Evolutionary conservation across 2,888 invertebrate genomes (phyloP).

Genomic region (Germaria angustata): DNA sequence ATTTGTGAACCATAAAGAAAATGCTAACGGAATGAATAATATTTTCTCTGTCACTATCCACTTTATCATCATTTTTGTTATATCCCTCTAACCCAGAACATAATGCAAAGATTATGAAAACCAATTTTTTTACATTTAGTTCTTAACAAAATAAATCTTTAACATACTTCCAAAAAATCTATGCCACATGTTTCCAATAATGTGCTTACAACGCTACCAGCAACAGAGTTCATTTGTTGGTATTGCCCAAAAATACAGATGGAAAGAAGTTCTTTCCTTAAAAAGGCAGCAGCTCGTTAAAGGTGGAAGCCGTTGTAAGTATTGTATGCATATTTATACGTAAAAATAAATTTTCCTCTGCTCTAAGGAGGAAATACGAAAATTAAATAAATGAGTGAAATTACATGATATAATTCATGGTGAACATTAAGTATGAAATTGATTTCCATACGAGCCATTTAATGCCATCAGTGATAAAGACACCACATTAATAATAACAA

Average conservation of each 20-base stretch:
- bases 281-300: not conserved
- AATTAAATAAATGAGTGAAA: not conserved
- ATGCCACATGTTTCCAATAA: not conserved
- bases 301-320: not conserved
- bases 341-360: too few species aligned
- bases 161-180: too few species aligned
- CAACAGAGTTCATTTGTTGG: too few species aligned
- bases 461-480: constrained; percentile 22
- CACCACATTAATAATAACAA: not conserved
- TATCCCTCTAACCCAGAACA: too few species aligned
- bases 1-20: too few species aligned
- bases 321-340: not conserved
- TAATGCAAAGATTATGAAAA: too few species aligned
- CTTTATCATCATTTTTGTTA: too few species aligned
- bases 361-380: not conserved
- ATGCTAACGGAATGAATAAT: too few species aligned
- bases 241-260: not conserved
- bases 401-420: constrained; percentile 19
- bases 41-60: too few species aligned
- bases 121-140: too few species aligned
- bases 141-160: too few species aligned
- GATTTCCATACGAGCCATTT: constrained; percentile 46
- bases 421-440: constrained; percentile 44
- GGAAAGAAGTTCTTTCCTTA: not conserved
- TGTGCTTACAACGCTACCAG: not conserved